Evolutionary conservation across 2,113 vertebrate genomes (phyloP).

Genomic region (Microcebus ravelobensis): DNA sequence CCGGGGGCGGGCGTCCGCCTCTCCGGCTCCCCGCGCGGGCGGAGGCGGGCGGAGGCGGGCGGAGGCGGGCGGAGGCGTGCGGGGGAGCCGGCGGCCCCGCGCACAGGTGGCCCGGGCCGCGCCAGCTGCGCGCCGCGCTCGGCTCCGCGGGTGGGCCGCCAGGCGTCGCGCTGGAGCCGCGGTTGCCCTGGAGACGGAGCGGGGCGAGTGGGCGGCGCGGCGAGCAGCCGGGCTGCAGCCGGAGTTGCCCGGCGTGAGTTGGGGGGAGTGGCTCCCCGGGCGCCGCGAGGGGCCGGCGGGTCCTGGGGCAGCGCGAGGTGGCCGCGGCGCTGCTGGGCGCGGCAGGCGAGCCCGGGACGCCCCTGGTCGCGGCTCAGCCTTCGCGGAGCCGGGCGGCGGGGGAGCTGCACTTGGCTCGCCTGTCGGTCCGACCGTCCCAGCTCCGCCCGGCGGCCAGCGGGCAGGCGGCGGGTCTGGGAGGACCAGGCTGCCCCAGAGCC

Average conservation of each 20-base stretch:
- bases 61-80: background rate
- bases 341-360: slow-evolving; percentile 32
- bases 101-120: slow-evolving; percentile 20
- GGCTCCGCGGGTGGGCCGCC: slow-evolving; percentile 59
- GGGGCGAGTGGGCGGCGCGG: slow-evolving; percentile 61
- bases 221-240: background rate
- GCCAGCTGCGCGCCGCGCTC: background rate
- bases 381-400: slow-evolving; percentile 65
- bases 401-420: slow-evolving; percentile 50
- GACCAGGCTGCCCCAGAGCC: background rate
- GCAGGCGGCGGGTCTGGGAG: background rate
- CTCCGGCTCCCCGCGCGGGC: accelerated
- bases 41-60: background rate
- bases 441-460: slow-evolving; percentile 49
- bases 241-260: slow-evolving; percentile 19
- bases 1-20: accelerated
- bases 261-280: slow-evolving; percentile 54
- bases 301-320: slow-evolving; percentile 28
- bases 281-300: background rate
- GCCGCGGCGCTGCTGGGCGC: slow-evolving; percentile 57
- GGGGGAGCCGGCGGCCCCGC: background rate
- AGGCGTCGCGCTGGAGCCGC: slow-evolving; percentile 77
- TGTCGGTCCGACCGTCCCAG: slow-evolving; percentile 36
- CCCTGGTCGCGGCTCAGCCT: slow-evolving; percentile 26
- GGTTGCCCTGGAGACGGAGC: slow-evolving; percentile 74